Percentiles rank a stretch among this genome's conserved stretches.
Conservation (phyloP, 1,140 invertebrate species). For the Lerema accius region DNA sequence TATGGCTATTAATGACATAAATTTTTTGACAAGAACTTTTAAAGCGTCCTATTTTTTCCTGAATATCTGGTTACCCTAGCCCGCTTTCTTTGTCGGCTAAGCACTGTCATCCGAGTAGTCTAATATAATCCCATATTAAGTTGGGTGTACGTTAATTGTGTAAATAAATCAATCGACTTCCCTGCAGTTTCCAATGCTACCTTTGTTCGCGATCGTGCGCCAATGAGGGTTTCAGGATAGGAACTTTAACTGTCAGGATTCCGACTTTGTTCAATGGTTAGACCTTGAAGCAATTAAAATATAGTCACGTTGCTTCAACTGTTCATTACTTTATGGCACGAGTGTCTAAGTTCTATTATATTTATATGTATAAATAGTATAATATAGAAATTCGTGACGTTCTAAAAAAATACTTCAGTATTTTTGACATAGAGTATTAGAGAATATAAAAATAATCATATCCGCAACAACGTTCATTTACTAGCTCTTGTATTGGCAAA, state of each 20-base stretch:
- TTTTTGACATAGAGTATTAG: no score
- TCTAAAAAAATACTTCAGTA: no score
- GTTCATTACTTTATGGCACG: not conserved
- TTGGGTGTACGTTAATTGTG: conserved; percentile 39
- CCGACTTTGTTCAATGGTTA: not conserved
- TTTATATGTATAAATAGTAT: not conserved
- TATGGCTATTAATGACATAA: no score
- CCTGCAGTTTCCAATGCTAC: not conserved
- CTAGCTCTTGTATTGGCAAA: no score
- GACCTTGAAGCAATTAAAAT: conserved; percentile 5
- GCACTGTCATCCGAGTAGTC: conserved; percentile 14
- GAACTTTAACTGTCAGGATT: not conserved
- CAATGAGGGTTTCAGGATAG: conserved; percentile 13
- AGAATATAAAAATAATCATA: no score
- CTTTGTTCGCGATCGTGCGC: not conserved
- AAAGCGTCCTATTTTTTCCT: not conserved
- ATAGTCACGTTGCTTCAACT: not conserved
- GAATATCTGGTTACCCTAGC: not conserved
- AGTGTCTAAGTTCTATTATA: not conserved
- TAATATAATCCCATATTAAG: conserved; percentile 42
- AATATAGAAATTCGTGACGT: no score
- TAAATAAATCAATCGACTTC: conserved; percentile 43
- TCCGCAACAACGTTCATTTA: no score
- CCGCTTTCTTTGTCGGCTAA: conserved; percentile 22
- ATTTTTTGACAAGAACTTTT: not conserved